Evolutionary conservation across 2,797 vertebrate species (phyloP), one percentile per base, ranked within the genome.

Genomic region (Malacoraja senta): DNA sequence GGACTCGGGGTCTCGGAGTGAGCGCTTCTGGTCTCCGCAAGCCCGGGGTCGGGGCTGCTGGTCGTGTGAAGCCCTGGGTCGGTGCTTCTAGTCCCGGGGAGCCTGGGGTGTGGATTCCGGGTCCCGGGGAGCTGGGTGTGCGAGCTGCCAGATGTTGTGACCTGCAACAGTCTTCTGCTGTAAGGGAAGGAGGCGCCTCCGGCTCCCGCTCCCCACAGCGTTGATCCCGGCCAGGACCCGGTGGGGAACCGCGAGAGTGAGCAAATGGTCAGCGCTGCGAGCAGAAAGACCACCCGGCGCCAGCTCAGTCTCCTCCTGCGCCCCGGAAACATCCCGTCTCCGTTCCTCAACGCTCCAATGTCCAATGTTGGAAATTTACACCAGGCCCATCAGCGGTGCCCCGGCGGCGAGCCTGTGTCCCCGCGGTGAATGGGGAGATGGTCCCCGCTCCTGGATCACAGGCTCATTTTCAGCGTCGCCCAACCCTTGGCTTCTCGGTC

Each of bases 201-300:
- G 17, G 3, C 8, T 3, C 24, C 24, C 93, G 94, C 94, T 93
- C 71, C 93, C 93, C 93, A 24, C 72, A 93, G 84, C 95, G 93
- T 80, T 93, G 78, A 91, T 93, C 93, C 35, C 65, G 76, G 94
- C 93, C 38, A n/a, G 95, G 96, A 94, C 95, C 95, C 95, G 94
- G 95, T 96, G 95, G 95, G 97, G 95, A 97, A 93, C 94, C 98
- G 98, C 93, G 97, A 98, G 91, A 97, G 94, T 72, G 96, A 97
- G 71, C 97, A 96, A 21, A 97, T 94, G 94, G 98, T 95, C 94
- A 98, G 94, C 17, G 95, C 94, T 58, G 96, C 96, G 93, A 98
- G 94, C 29, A 98, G 95, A 94, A 99, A 98, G 93, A 98, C 93
- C 84, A 99, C 94, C 93, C 97, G 94, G 93, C 96, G 97, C 95